These are phyloP conservation scores for Hypotaenidia philippensis DNA, from an alignment of 2,797 vertebrate species.

Conservation along the genomic window DNA sequence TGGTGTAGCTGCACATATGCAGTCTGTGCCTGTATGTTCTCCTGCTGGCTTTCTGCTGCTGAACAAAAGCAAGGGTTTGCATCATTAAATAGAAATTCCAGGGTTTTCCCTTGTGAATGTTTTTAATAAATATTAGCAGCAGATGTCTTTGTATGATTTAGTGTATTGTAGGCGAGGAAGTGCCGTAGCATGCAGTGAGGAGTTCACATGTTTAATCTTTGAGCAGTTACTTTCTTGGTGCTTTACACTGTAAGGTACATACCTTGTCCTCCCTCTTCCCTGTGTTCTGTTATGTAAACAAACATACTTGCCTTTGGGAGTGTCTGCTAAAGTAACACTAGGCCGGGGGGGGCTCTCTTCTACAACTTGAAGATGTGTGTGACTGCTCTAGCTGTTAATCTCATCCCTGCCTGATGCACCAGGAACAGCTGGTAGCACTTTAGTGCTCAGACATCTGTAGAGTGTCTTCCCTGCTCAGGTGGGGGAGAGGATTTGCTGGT, in stretches of 20 bases:
- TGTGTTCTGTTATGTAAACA: not conserved
- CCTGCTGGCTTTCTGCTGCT: not conserved
- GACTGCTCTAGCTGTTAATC: not conserved
- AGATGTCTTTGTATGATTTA: not conserved
- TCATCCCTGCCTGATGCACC: not conserved
- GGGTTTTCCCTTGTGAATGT: not conserved
- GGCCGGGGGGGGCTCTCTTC: not conserved
- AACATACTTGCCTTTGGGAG: not conserved
- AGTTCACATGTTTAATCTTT: not conserved
- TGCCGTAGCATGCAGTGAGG: not conserved
- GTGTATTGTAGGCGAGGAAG: not conserved
- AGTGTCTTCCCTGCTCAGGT: not conserved
- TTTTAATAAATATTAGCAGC: too few relatives aligned
- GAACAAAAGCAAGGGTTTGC: not conserved
- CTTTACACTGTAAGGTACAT: not conserved
- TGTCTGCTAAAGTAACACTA: not conserved
- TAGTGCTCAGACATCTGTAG: not conserved
- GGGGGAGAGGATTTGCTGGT: not conserved
- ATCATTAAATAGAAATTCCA: not conserved
- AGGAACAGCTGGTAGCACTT: not conserved
- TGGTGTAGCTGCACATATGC: fast-evolving
- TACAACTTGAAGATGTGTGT: not conserved
- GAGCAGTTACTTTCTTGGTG: not conserved
- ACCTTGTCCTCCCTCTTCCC: not conserved
- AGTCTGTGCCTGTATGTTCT: not conserved